Conservation (phyloP, 2,113 vertebrate genomes). For the Halcyon senegalensis region DNA sequence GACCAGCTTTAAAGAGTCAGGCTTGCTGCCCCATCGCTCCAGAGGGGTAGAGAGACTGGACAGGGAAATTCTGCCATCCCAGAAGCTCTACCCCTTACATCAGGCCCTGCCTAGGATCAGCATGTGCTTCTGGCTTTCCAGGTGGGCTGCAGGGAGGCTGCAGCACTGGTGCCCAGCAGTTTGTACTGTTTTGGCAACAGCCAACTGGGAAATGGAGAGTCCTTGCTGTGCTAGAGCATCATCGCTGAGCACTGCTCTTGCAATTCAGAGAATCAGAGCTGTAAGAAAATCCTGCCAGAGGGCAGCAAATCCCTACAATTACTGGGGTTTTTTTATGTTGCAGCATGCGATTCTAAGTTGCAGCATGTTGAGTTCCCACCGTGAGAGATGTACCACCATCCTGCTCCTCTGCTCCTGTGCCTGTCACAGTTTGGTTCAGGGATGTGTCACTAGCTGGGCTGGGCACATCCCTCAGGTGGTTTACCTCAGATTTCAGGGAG, state of each 20-base stretch:
- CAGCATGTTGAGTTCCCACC: background rate
- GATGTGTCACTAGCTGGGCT: background rate
- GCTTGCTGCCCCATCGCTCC: background rate
- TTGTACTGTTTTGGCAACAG: background rate
- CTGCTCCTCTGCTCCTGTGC: rapidly evolving
- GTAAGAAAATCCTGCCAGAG: constrained; percentile 36
- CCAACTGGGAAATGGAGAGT: background rate
- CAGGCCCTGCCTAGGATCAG: background rate
- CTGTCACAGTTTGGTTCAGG: background rate
- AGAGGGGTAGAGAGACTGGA: background rate
- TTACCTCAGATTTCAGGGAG: background rate
- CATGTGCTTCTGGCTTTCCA: background rate
- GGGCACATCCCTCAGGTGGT: background rate
- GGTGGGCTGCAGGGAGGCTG: background rate
- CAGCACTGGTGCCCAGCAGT: background rate
- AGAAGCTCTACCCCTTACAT: background rate
- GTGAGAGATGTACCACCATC: background rate
- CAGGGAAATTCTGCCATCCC: background rate
- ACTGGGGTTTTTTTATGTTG: background rate
- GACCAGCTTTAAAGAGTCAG: background rate
- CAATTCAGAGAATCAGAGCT: background rate
- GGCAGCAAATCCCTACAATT: constrained; percentile 47
- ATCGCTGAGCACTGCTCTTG: background rate
- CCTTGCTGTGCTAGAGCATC: background rate
- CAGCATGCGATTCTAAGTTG: background rate